Evolutionary conservation across 2,113 vertebrate genomes (phyloP), one percentile per base, ranked within the genome.

Genomic region (Rutilus rutilus): DNA sequence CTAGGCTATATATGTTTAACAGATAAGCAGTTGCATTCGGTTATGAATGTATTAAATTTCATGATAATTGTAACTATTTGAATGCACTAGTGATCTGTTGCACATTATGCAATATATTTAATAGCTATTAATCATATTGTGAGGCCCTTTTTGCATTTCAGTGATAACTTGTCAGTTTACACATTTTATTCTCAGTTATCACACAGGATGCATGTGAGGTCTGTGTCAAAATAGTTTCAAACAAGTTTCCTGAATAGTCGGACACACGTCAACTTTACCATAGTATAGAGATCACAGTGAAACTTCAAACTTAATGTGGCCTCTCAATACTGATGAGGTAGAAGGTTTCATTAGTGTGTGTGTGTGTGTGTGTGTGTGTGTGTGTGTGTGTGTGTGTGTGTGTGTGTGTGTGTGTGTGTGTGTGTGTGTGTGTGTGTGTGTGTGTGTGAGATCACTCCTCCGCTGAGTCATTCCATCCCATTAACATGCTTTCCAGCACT

Each of bases 381-480:
- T 21, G 79, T 25, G 54, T 33, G 78, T 90, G 85, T 85, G 76
- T 85, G 54, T 30, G n/a, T 21, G 79, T 25, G 54, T 85, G 75
- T 85, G 50, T 30, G 78, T 90, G 85, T 85, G 75, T 85, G 50
- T 30, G n/a, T 21, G 79, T 25, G 54, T 30, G n/a, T 21, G 79
- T 25, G 54, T 30, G n/a, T 21, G 79, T 25, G 54, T 30, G n/a
- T 21, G 79, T 25, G 54, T 33, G 78, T 90, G 85, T 85, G 76
- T 85, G 54, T 30, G n/a, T 21, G 79, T 25, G 54, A 19, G 54
- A n/a, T 87, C 54, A 25, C 65, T 60, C 42, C 47, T 45, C 80
- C 69, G 84, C 88, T 86, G 85, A 89, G 73, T 88, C 82, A 83
- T 79, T 69, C 42, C 15, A 50, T 75, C 81, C 77, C 75, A 23